Percentiles rank a stretch among this genome's conserved stretches.
phyloP scores from a whole-genome alignment of 2,113 vertebrate species.

The Vicugna pacos region DNA sequence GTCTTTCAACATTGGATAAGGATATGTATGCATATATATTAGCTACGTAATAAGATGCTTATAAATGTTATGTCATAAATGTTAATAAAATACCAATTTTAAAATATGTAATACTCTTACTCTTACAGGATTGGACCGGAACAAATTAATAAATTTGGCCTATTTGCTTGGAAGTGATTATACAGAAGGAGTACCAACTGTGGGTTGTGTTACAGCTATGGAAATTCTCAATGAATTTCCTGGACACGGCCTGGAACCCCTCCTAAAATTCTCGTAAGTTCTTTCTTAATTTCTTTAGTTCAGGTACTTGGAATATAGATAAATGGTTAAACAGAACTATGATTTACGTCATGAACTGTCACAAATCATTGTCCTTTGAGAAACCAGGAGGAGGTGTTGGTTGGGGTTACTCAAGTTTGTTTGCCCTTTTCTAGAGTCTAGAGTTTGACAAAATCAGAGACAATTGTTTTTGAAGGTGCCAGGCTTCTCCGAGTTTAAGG shows the following conservation, averaged over 20 bases:
- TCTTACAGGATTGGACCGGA: conserved; percentile 93
- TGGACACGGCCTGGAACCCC: conserved; percentile 93
- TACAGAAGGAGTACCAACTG: conserved; percentile 95
- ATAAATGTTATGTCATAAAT: not conserved
- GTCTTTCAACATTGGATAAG: not conserved
- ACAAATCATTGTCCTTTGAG: not conserved
- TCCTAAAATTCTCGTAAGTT: conserved; percentile 91
- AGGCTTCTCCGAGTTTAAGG: not conserved
- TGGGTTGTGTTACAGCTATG: conserved; percentile 97
- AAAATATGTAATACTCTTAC: not conserved
- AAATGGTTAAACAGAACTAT: not conserved
- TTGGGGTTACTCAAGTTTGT: not conserved
- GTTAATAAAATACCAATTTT: not conserved
- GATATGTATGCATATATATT: not conserved
- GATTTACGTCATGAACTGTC: not conserved
- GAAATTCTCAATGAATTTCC: conserved; percentile 99
- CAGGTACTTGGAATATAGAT: not conserved
- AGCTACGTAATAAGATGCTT: not conserved
- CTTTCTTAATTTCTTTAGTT: conserved; percentile 13
- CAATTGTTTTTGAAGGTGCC: not conserved
- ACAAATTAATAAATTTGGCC: conserved; percentile 96
- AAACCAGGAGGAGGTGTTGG: not conserved
- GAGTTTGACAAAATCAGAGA: not conserved
- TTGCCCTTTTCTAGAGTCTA: not conserved
- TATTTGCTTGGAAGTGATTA: conserved; percentile 99